Percentiles rank a stretch among this genome's conserved stretches.
Evolutionary conservation across 2,797 vertebrate species (phyloP).

Genomic region (Phylloscopus collybita): DNA sequence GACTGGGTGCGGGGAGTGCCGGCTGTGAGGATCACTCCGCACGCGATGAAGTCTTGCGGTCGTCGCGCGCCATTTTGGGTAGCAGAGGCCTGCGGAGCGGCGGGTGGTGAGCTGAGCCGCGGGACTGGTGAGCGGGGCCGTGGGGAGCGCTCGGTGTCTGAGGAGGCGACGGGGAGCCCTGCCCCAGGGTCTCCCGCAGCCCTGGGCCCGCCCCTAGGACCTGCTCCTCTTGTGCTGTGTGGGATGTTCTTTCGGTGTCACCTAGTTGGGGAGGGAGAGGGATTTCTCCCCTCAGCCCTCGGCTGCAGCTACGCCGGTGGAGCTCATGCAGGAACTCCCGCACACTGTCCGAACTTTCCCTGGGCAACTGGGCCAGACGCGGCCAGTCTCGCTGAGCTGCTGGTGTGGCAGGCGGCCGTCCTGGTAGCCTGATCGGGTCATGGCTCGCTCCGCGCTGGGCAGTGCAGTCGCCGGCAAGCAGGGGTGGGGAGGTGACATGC

Average conservation of each 20-base stretch:
- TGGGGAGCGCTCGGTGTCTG: rapidly evolving
- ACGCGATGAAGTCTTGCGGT: rapidly evolving
- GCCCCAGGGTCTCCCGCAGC: background rate
- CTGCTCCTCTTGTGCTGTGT: background rate
- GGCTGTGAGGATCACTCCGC: background rate
- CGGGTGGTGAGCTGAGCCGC: rapidly evolving
- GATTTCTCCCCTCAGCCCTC: rapidly evolving
- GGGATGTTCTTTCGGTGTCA: background rate
- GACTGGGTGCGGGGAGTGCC: rapidly evolving
- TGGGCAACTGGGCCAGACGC: rapidly evolving
- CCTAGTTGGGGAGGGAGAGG: background rate
- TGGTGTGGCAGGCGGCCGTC: background rate
- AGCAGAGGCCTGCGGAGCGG: rapidly evolving
- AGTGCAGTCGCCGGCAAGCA: background rate
- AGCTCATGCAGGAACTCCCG: rapidly evolving
- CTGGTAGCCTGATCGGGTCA: background rate
- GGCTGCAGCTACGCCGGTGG: too few species aligned
- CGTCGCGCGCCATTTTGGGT: background rate
- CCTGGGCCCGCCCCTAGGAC: background rate
- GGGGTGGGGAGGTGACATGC: background rate
- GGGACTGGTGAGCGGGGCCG: rapidly evolving
- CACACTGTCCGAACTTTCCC: rapidly evolving
- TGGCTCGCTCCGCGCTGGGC: background rate
- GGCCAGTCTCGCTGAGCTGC: too few species aligned
- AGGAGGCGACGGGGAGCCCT: background rate